Percentiles rank a stretch among this genome's conserved stretches.
Evolutionary conservation across 2,113 vertebrate genomes (phyloP).

Genomic region (Gopherus flavomarginatus): DNA sequence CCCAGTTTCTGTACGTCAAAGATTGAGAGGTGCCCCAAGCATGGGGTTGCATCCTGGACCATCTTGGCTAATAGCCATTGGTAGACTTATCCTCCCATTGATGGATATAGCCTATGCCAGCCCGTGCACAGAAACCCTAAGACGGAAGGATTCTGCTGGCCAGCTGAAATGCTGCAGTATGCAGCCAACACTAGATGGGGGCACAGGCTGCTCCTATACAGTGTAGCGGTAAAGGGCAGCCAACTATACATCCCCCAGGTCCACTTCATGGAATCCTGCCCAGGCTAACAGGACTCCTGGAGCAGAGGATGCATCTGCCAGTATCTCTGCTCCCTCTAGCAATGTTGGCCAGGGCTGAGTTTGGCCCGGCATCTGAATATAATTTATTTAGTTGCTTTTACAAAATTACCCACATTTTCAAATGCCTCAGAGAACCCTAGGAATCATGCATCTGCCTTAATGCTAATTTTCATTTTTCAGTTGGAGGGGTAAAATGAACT

Average conservation of each 20-base stretch:
- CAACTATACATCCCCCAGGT: constrained; percentile 54
- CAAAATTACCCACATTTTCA: constrained; percentile 29
- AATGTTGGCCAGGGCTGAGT: constrained; percentile 22
- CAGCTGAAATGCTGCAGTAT: constrained; percentile 44
- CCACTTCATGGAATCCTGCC: neutral
- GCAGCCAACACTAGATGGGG: constrained; percentile 51
- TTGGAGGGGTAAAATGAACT: constrained; percentile 46
- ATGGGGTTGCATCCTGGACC: neutral
- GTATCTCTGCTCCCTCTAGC: neutral
- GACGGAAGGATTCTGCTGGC: constrained; percentile 32
- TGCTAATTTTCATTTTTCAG: neutral
- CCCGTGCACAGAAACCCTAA: constrained; percentile 10
- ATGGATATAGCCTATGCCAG: neutral
- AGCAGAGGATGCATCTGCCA: constrained; percentile 64
- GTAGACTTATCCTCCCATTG: neutral
- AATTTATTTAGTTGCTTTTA: constrained; percentile 23
- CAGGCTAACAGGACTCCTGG: constrained; percentile 45
- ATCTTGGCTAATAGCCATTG: neutral
- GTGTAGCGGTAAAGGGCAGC: constrained; percentile 52
- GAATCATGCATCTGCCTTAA: constrained; percentile 62
- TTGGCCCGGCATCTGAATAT: constrained; percentile 30
- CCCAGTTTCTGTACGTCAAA: neutral
- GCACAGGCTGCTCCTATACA: constrained; percentile 55
- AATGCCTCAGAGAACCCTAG: constrained; percentile 1
- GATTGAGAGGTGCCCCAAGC: neutral